phyloP scores from a whole-genome alignment of 2,888 invertebrate species.

The Pegoplata infirma region DNA sequence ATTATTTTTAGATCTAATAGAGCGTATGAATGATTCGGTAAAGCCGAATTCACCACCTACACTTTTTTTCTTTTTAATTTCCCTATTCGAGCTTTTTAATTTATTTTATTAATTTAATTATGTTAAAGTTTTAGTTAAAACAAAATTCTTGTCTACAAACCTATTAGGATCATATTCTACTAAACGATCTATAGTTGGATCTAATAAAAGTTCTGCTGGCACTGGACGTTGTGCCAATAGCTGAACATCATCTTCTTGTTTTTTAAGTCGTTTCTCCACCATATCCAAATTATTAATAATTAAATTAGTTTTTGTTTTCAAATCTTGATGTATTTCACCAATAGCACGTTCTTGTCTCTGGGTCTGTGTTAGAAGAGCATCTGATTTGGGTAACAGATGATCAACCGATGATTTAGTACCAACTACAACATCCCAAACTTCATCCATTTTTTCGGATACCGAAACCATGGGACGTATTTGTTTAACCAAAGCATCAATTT shows the following conservation, averaged over 20 bases:
- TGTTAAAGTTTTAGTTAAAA: too few species aligned
- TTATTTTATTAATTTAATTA: not conserved
- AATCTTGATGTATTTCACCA: conserved; percentile 90
- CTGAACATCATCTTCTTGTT: conserved; percentile 91
- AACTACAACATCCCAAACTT: conserved; percentile 93
- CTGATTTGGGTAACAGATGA: conserved; percentile 90
- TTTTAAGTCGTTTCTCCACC: conserved; percentile 89
- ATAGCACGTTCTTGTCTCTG: conserved; percentile 92
- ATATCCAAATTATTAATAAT: conserved; percentile 92
- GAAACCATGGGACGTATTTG: conserved; percentile 91
- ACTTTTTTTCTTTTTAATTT: too few species aligned
- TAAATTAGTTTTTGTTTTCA: conserved; percentile 89
- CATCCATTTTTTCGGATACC: conserved; percentile 93
- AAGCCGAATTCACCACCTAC: too few species aligned
- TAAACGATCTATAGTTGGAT: conserved; percentile 88
- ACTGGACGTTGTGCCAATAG: conserved; percentile 87
- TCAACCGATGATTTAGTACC: conserved; percentile 93
- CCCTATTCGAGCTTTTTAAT: not conserved
- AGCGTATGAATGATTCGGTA: too few species aligned
- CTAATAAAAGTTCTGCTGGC: conserved; percentile 85
- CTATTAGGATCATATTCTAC: conserved; percentile 88
- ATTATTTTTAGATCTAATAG: too few species aligned
- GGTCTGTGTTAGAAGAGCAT: conserved; percentile 90
- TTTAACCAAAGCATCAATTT: conserved; percentile 88
- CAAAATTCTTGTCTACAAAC: too few species aligned